Conservation (phyloP, 1,140 invertebrate genomes). For the Pectinophora gossypiella region DNA sequence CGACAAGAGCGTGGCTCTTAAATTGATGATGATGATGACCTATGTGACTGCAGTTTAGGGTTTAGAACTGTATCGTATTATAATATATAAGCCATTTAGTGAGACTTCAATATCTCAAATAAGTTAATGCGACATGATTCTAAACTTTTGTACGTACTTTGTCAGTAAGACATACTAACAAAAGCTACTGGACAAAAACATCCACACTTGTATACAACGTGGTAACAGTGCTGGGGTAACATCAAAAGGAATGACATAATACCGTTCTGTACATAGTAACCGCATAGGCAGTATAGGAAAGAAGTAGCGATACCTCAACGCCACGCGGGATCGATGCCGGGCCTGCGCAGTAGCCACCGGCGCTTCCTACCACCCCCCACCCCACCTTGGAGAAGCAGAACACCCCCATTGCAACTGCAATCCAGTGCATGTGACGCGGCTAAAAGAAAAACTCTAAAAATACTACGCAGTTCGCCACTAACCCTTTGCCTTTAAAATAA, state of each 20-base stretch:
- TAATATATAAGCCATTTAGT: no score
- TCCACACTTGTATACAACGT: slow-evolving; percentile 1
- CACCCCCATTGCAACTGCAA: slow-evolving; percentile 59
- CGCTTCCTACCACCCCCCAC: slow-evolving; percentile 31
- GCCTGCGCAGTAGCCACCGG: slow-evolving; percentile 28
- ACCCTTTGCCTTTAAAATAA: no score
- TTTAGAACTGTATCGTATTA: no score
- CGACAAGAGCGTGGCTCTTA: no score
- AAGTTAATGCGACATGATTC: no score
- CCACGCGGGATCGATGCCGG: slow-evolving; percentile 61
- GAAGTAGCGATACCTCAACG: slow-evolving; percentile 51
- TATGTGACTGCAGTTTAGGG: no score
- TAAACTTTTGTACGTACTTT: no score
- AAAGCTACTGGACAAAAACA: slow-evolving; percentile 2
- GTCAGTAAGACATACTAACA: no score
- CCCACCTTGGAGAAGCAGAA: slow-evolving; percentile 33
- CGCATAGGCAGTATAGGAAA: slow-evolving; percentile 43
- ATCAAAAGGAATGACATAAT: slow-evolving; percentile 73
- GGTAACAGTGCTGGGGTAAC: slow-evolving; percentile 30
- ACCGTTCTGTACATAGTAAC: slow-evolving; percentile 23
- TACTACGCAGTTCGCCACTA: slow-evolving; percentile 24
- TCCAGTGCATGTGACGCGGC: slow-evolving; percentile 64
- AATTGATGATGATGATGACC: no score
- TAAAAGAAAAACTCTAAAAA: slow-evolving; percentile 53
- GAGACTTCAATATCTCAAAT: no score